These are phyloP conservation scores for Diarsia dahlii DNA, from an alignment of 2,888 invertebrate species.

Conservation along the genomic window DNA sequence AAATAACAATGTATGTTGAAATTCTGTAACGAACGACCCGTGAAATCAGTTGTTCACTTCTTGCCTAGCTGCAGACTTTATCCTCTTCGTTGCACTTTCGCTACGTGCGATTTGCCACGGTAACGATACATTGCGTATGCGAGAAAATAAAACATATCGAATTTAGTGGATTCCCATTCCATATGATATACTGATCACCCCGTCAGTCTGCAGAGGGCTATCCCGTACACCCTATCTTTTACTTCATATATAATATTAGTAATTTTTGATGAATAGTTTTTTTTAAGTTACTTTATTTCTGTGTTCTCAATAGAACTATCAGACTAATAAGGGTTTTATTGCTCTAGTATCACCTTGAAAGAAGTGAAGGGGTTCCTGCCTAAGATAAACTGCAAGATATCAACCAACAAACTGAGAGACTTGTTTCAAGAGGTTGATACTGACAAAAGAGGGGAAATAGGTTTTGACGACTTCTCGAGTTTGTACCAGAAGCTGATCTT, in stretches of 20 bases:
- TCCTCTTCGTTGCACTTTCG: too few species aligned
- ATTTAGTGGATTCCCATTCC: too few species aligned
- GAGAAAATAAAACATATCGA: too few species aligned
- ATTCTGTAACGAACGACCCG: too few species aligned
- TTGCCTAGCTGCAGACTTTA: too few species aligned
- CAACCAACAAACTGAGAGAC: conserved; percentile 95
- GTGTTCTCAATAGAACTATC: background rate
- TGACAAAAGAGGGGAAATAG: conserved; percentile 94
- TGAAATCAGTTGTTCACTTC: too few species aligned
- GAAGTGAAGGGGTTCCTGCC: conserved; percentile 97
- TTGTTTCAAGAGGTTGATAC: conserved; percentile 97
- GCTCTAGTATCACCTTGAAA: conserved; percentile 94
- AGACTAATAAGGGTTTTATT: conserved; percentile 29
- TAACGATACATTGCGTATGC: too few species aligned
- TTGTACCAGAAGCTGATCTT: conserved; percentile 96
- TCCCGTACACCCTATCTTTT: background rate
- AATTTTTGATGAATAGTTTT: background rate
- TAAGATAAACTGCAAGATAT: conserved; percentile 97
- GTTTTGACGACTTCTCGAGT: conserved; percentile 96
- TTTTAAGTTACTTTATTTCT: background rate
- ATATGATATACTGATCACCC: too few species aligned
- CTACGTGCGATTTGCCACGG: too few species aligned
- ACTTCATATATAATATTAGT: background rate
- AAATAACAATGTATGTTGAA: too few species aligned
- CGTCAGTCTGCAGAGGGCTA: too few species aligned